Conservation (phyloP, 2,888 invertebrate species). For the Ischnus inquisitorius region DNA sequence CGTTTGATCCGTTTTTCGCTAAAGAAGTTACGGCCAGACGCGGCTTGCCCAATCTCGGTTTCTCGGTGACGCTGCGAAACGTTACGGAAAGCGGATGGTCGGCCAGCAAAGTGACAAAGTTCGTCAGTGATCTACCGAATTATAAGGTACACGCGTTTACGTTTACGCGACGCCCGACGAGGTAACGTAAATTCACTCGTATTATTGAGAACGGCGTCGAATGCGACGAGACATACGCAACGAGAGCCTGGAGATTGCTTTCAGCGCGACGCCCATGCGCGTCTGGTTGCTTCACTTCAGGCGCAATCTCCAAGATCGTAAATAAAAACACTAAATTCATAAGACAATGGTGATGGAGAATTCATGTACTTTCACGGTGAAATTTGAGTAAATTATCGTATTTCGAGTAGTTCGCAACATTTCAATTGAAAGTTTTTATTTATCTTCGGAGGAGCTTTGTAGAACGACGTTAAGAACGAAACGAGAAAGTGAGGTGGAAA, state of each 20-base stretch:
- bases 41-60: constrained; percentile 89
- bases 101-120: constrained; percentile 91
- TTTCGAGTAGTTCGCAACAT: too few relatives aligned
- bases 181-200: constrained; percentile 1
- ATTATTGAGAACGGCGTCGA: neutral
- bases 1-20: constrained; percentile 93
- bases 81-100: constrained; percentile 93
- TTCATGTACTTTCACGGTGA: too few relatives aligned
- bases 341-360: too few relatives aligned
- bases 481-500: too few relatives aligned
- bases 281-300: constrained; percentile 31
- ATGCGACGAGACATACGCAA: neutral
- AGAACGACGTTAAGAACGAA: too few relatives aligned
- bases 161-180: neutral
- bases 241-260: constrained; percentile 9
- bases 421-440: neutral
- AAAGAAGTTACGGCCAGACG: constrained; percentile 89
- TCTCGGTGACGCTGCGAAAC: constrained; percentile 90
- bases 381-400: too few relatives aligned
- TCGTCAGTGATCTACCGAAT: constrained; percentile 86
- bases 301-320: constrained; percentile 5
- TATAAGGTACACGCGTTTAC: constrained; percentile 77
- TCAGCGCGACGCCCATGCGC: constrained; percentile 16
- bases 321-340: too few relatives aligned
- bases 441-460: too few relatives aligned